Conservation (phyloP, 2,888 invertebrate genomes). For the Polyommatus iphigenia region DNA sequence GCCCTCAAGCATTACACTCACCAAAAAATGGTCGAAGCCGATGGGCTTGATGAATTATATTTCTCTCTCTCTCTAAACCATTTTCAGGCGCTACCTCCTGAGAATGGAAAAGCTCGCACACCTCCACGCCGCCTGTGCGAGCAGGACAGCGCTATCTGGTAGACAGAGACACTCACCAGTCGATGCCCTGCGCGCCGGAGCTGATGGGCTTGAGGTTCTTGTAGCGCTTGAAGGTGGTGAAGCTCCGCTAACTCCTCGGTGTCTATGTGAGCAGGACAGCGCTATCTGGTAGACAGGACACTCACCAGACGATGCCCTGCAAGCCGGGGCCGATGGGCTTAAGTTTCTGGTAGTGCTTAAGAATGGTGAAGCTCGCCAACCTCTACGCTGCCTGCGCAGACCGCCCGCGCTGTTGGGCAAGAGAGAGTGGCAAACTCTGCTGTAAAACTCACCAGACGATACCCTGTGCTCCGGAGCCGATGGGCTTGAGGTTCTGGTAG, state of each 20-base stretch:
- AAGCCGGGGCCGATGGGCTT: too few relatives aligned
- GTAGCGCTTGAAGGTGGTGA: slow-evolving; percentile 98
- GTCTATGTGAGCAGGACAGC: too few relatives aligned
- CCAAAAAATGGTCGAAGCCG: slow-evolving; percentile 78
- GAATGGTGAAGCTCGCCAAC: too few relatives aligned
- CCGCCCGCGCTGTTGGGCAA: too few relatives aligned
- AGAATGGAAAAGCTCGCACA: slow-evolving; percentile 98
- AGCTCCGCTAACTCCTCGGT: slow-evolving; percentile 95
- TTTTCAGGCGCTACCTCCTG: slow-evolving; percentile 96
- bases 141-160: not conserved
- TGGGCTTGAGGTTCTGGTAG: slow-evolving; percentile 53
- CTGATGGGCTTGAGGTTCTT: slow-evolving; percentile 99
- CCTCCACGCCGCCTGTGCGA: slow-evolving; percentile 79
- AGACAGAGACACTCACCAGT: slow-evolving; percentile 87
- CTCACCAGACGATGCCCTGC: slow-evolving; percentile 90
- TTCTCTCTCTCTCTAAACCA: too few relatives aligned
- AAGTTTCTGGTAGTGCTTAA: too few relatives aligned
- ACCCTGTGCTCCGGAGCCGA: slow-evolving; percentile 99
- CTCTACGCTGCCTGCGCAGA: too few relatives aligned
- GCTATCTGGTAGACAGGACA: slow-evolving; percentile 40
- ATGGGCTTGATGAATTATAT: slow-evolving; percentile 81
- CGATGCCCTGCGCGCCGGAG: slow-evolving; percentile 99
- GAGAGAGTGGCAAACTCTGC: too few relatives aligned
- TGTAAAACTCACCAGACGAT: slow-evolving; percentile 82
- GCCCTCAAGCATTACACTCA: not conserved